Evolutionary conservation across 2,797 vertebrate species (phyloP).

Genomic region (Australoheros facetus): DNA sequence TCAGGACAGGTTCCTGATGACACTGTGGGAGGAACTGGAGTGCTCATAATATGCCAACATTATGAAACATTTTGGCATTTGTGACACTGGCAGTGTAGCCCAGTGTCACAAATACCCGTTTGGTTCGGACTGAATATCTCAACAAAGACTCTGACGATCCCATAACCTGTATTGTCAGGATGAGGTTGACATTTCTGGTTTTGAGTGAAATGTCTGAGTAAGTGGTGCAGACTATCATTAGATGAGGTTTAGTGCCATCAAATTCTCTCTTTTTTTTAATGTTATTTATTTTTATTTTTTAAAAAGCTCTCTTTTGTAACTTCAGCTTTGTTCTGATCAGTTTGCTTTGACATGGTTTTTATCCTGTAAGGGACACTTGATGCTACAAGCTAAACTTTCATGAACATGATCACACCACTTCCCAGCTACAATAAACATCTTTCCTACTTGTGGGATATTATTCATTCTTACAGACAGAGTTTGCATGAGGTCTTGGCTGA

Average conservation of each 20-base stretch:
- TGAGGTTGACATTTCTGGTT: not conserved
- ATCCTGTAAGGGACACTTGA: not conserved
- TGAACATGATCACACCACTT: not conserved
- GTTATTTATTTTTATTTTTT: too few species aligned
- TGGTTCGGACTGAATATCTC: not conserved
- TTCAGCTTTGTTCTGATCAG: not conserved
- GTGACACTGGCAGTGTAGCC: accelerated
- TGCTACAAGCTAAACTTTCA: not conserved
- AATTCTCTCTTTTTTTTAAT: too few species aligned
- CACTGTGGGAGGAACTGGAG: not conserved
- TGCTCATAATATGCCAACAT: not conserved
- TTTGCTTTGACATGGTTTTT: too few species aligned
- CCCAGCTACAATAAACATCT: not conserved
- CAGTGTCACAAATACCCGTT: not conserved
- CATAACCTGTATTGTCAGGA: not conserved
- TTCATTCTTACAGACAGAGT: constrained; percentile 1
- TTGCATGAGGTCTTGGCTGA: accelerated
- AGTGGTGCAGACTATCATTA: not conserved
- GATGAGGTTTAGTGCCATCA: accelerated
- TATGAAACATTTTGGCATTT: not conserved
- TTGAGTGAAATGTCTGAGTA: not conserved
- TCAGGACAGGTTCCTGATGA: not conserved
- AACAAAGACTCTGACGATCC: not conserved
- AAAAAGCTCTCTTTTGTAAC: too few species aligned
- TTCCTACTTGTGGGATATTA: not conserved